Conservation (phyloP, 2,888 invertebrate species). For the Asteroscopus sphinx region DNA sequence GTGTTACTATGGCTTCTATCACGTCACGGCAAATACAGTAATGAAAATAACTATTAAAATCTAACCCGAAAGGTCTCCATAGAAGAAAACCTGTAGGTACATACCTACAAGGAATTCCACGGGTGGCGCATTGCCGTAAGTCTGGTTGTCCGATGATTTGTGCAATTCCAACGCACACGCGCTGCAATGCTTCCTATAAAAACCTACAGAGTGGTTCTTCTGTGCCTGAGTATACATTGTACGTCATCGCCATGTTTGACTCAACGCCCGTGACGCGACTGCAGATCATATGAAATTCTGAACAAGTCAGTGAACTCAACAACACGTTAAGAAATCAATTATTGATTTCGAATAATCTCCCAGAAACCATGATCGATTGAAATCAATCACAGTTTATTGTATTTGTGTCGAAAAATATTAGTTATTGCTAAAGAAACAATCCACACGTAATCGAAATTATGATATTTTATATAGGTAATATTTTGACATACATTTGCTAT, state of each 20-base stretch:
- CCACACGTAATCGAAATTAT: neutral
- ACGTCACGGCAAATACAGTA: too few species aligned
- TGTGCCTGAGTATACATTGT: neutral
- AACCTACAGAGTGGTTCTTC: constrained; percentile 9
- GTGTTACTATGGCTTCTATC: too few species aligned
- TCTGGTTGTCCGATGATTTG: too few species aligned
- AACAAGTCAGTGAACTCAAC: constrained; percentile 59
- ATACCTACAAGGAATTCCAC: too few species aligned
- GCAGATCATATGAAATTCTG: constrained; percentile 58
- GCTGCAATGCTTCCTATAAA: too few species aligned
- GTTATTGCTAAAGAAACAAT: neutral
- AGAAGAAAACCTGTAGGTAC: too few species aligned
- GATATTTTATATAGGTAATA: neutral
- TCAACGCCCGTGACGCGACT: constrained; percentile 58
- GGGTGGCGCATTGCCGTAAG: too few species aligned
- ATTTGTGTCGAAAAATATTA: neutral
- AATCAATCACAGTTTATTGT: neutral
- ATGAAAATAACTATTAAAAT: too few species aligned
- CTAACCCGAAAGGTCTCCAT: too few species aligned
- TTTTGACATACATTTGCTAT: too few species aligned
- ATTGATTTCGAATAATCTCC: constrained; percentile 21
- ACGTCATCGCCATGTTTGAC: constrained; percentile 50
- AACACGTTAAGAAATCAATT: constrained; percentile 26
- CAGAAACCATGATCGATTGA: neutral
- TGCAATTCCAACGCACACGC: too few species aligned